phyloP scores from a whole-genome alignment of 2,888 invertebrate species.

The Drosophila algonquin region DNA sequence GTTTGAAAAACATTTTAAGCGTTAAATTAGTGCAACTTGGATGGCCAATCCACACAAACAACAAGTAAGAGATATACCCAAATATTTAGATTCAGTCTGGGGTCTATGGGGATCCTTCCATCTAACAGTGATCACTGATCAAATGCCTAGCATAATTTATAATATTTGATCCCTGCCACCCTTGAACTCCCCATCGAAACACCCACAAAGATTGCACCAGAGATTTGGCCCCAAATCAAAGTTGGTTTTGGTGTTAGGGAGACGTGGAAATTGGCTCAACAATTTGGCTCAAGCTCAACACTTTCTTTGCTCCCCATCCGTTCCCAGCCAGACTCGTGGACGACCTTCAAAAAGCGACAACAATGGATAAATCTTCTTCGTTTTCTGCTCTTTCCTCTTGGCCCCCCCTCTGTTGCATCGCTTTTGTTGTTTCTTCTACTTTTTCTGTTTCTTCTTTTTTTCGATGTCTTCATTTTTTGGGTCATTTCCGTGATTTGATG shows the following conservation, averaged over 20 bases:
- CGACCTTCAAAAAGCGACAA: conserved; percentile 61
- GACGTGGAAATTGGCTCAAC: conserved; percentile 65
- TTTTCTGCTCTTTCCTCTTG: not conserved
- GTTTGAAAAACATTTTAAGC: conserved; percentile 24
- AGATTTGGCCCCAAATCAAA: conserved; percentile 24
- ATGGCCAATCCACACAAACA: conserved; percentile 9
- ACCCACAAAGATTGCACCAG: not conserved
- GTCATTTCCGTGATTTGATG: conserved; percentile 41
- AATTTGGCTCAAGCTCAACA: conserved; percentile 60
- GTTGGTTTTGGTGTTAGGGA: conserved; percentile 57
- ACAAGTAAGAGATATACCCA: not conserved
- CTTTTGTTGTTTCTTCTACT: not conserved
- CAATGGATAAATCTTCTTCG: conserved; percentile 41
- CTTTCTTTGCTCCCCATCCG: conserved; percentile 38
- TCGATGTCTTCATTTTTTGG: conserved; percentile 18
- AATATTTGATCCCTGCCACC: too few species aligned
- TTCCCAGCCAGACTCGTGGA: conserved; percentile 17
- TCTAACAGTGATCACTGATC: too few species aligned
- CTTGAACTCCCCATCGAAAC: not conserved
- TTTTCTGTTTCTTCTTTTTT: not conserved
- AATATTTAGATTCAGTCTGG: not conserved
- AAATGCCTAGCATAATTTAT: too few species aligned
- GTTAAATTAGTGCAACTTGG: conserved; percentile 16
- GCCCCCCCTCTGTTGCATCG: conserved; percentile 8
- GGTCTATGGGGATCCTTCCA: too few species aligned